Percentiles rank a stretch among this genome's conserved stretches.
These are phyloP conservation scores for Sturnus vulgaris DNA, from an alignment of 2,113 vertebrate species.

Conservation along the genomic window DNA sequence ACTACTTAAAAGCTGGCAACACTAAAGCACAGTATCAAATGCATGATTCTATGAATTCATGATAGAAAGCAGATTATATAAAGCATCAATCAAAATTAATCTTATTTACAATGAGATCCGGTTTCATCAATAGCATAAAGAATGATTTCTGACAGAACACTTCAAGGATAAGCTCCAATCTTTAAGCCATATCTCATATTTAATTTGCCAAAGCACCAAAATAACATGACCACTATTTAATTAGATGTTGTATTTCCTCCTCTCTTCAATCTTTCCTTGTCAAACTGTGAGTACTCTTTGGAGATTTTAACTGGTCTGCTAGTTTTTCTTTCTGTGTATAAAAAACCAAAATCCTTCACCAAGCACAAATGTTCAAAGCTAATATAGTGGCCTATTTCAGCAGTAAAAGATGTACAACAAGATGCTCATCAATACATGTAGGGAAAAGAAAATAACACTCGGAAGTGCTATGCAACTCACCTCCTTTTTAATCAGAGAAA, in stretches of 20 bases:
- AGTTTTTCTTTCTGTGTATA: not conserved
- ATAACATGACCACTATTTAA: not conserved
- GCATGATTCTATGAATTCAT: not conserved
- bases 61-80: not conserved
- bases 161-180: not conserved
- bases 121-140: not conserved
- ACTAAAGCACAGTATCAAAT: not conserved
- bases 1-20: not conserved
- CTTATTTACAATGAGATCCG: not conserved
- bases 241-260: not conserved
- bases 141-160: not conserved
- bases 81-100: not conserved
- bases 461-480: not conserved
- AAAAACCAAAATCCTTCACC: not conserved
- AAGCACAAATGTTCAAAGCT: not conserved
- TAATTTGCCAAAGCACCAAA: not conserved
- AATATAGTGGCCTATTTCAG: not conserved
- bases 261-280: not conserved
- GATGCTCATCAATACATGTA: not conserved
- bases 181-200: not conserved
- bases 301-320: not conserved
- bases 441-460: not conserved
- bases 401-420: not conserved
- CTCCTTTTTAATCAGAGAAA: not conserved
- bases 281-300: not conserved